Conservation (phyloP, 1,140 invertebrate genomes). For the Eubasilissa regina region DNA sequence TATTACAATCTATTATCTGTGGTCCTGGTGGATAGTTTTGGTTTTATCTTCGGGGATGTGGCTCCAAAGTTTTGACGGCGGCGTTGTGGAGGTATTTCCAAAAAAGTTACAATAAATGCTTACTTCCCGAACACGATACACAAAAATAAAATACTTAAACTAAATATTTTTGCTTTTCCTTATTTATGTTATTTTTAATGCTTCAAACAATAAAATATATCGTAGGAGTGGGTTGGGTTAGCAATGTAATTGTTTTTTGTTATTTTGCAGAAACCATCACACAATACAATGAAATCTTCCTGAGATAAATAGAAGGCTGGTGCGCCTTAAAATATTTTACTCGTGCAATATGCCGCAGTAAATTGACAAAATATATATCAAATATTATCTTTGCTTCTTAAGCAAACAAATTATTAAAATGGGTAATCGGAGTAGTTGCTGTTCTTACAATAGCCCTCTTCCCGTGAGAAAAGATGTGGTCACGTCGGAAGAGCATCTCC, state of each 20-base stretch:
- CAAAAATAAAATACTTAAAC: slow-evolving; percentile 30
- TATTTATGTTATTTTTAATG: not conserved
- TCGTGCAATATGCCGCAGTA: slow-evolving; percentile 37
- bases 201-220: slow-evolving; percentile 6
- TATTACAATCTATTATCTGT: no score
- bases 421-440: slow-evolving; percentile 56
- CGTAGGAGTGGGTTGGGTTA: slow-evolving; percentile 48
- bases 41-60: slow-evolving; percentile 45
- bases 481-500: slow-evolving; percentile 75
- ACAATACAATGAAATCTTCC: slow-evolving; percentile 22
- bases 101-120: not conserved
- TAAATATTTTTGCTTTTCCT: not conserved
- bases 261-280: slow-evolving; percentile 60
- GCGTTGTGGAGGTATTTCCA: slow-evolving; percentile 32
- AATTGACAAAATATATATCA: slow-evolving; percentile 20
- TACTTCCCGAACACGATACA: not conserved
- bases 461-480: slow-evolving; percentile 70
- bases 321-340: slow-evolving; percentile 24
- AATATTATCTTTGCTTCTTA: slow-evolving; percentile 25
- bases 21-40: slow-evolving; percentile 2
- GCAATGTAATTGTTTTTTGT: slow-evolving; percentile 44
- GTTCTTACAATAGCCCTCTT: slow-evolving; percentile 64
- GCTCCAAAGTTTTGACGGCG: slow-evolving; percentile 40
- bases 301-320: slow-evolving; percentile 35
- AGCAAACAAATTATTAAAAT: slow-evolving; percentile 42